Conservation (phyloP, 92 coral and sea anemone genomes). For the Chrysogorgia sp. region DNA sequence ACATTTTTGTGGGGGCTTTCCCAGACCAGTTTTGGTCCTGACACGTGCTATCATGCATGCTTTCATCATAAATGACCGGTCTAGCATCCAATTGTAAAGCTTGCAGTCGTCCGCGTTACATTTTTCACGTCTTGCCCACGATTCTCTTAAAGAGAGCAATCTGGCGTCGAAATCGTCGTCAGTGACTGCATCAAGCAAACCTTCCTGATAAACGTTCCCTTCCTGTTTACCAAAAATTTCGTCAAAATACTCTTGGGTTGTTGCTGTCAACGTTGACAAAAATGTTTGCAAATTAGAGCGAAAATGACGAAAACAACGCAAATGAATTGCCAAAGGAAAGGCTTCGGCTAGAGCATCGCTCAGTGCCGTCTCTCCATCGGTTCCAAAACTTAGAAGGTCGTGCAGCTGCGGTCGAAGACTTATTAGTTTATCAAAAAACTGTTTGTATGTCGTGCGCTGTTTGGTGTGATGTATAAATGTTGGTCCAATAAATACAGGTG, state of each 20-base stretch:
- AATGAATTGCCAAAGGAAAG: conserved; percentile 38
- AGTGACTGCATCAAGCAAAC: conserved; percentile 32
- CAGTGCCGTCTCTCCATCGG: conserved; percentile 43
- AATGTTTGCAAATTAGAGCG: conserved; percentile 20
- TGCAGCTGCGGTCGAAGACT: conserved; percentile 38
- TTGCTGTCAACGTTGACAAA: background rate
- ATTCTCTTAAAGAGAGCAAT: conserved; percentile 10
- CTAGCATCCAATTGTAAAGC: no score
- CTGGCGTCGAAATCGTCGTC: conserved; percentile 44
- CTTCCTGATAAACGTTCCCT: conserved; percentile 26
- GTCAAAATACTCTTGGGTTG: conserved; percentile 14
- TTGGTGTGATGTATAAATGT: conserved; percentile 31
- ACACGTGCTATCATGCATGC: no score
- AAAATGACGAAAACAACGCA: conserved; percentile 60
- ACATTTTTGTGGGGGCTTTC: no score
- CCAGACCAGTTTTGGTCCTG: no score
- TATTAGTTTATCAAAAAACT: conserved; percentile 12
- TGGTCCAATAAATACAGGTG: conserved; percentile 48
- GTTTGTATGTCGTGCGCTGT: no score
- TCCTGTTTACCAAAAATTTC: conserved; percentile 39
- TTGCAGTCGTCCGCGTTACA: no score
- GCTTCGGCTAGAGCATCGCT: conserved; percentile 37
- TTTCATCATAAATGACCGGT: no score
- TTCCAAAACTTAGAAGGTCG: conserved; percentile 18
- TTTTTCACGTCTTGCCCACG: no score